Conservation (phyloP, 2,888 invertebrate genomes). For the Rhimphoctona megacephalus region DNA sequence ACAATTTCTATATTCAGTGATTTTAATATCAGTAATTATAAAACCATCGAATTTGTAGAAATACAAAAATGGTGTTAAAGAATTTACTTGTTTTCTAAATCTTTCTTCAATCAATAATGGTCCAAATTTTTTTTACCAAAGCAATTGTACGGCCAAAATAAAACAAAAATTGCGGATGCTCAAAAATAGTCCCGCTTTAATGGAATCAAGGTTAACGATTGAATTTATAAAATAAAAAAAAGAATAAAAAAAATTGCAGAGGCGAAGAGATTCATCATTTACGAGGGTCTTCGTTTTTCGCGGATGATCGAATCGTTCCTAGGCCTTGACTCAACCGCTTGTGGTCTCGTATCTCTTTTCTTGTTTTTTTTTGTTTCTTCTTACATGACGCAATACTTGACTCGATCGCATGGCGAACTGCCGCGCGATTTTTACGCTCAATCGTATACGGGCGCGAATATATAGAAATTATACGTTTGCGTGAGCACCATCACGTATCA, state of each 20-base stretch:
- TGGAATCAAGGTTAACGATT: neutral
- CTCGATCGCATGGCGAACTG: slow-evolving; percentile 46
- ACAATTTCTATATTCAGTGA: no score
- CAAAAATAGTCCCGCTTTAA: neutral
- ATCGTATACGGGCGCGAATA: no score
- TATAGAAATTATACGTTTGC: neutral
- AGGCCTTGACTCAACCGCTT: slow-evolving; percentile 71
- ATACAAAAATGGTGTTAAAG: no score
- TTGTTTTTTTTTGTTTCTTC: slow-evolving; percentile 48
- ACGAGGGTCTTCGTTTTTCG: slow-evolving; percentile 72
- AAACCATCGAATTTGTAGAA: no score
- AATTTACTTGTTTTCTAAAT: no score
- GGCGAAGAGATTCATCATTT: slow-evolving; percentile 60
- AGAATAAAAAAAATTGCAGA: neutral
- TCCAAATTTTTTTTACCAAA: no score
- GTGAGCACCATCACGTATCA: slow-evolving; percentile 6
- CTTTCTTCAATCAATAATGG: no score
- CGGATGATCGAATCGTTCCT: slow-evolving; percentile 75
- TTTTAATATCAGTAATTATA: no score
- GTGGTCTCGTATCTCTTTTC: slow-evolving; percentile 58
- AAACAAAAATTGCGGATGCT: no score
- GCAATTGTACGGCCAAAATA: no score
- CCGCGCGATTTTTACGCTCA: slow-evolving; percentile 1
- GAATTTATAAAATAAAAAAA: no score
- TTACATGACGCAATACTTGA: slow-evolving; percentile 52